Conservation (phyloP, 2,888 invertebrate genomes). For the Lingula anatina region DNA sequence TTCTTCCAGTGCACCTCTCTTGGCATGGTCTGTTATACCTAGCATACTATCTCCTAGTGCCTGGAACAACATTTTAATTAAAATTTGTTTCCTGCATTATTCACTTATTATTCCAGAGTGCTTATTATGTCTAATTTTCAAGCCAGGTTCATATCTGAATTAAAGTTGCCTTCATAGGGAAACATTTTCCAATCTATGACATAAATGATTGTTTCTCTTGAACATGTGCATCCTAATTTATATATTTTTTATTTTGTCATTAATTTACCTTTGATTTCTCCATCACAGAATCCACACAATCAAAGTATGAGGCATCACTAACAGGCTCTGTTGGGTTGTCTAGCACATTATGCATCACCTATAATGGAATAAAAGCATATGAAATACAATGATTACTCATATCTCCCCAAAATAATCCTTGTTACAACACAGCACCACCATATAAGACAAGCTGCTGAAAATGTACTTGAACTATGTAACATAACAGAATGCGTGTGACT, state of each 20-base stretch:
- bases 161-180: no score
- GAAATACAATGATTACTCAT: no score
- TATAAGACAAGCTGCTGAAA: slow-evolving; percentile 1
- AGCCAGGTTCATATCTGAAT: no score
- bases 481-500: background rate
- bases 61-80: no score
- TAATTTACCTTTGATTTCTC: slow-evolving; percentile 57
- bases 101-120: no score
- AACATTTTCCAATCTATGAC: no score
- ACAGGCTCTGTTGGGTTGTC: slow-evolving; percentile 83
- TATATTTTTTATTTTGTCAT: no score
- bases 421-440: background rate
- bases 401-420: background rate
- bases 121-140: background rate
- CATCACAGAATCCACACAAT: slow-evolving; percentile 75
- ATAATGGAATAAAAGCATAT: slow-evolving; percentile 11
- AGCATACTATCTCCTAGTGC: slow-evolving; percentile 69
- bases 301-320: slow-evolving; percentile 84
- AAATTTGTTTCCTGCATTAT: no score
- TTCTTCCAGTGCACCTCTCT: slow-evolving; percentile 74
- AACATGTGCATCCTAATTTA: no score
- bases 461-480: background rate
- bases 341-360: slow-evolving; percentile 73
- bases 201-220: no score
- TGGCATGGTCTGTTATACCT: slow-evolving; percentile 85